Base-by-base conservation (phyloP, 2,113 vertebrate species). In the Elanus axillaris region DNA sequence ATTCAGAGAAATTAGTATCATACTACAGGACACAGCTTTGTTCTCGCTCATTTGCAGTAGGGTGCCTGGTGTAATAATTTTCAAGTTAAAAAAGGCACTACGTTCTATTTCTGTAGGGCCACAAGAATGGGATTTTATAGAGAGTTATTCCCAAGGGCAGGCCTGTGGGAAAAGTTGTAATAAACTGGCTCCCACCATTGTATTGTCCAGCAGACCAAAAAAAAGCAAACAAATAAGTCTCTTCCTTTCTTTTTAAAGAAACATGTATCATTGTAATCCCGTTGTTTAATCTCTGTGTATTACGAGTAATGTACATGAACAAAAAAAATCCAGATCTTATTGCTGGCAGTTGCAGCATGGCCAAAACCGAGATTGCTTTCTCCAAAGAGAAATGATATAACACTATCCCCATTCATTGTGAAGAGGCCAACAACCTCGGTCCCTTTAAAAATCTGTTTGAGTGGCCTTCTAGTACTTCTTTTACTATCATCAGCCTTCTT, bases 121-220 rank as follows among this genome's bases (percentile, higher is more conserved):
- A 77, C 58, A 71, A 81, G 94, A 95, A 90, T 1, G 4, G 59
- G 74, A 66, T 94, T 98, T 97, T 94, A 86, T 92, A 96, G 80
- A 93, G 55, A 73, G 75, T 36, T 88, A 95, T 97, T 98, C 97
- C 93, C 98, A 94, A 92, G 93, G 95, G 95, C 68, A 86, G 40
- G 76, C 48, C 79, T 97, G 94, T 98, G 98, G 91, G 97, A 96
- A 98, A 98, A 96, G 52, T 62, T 90, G 71, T 80, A 95, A 69
- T 92, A 96, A 96, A 94, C 83, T 93, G 92, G 94, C 97, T 98
- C 97, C 94, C 98, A 98, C 97, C 89, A 97, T 98, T 98, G 97
- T 98, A 48, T 97, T 98, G 94, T 89, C 53, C 96, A 88, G 85
- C 78, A 93, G 38, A 82, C 36, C 25, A 42, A 96, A 96, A 96